Percentiles rank a stretch among this genome's conserved stretches.
Conservation (phyloP, 2,113 vertebrate genomes). For the Bothrops jararaca region DNA sequence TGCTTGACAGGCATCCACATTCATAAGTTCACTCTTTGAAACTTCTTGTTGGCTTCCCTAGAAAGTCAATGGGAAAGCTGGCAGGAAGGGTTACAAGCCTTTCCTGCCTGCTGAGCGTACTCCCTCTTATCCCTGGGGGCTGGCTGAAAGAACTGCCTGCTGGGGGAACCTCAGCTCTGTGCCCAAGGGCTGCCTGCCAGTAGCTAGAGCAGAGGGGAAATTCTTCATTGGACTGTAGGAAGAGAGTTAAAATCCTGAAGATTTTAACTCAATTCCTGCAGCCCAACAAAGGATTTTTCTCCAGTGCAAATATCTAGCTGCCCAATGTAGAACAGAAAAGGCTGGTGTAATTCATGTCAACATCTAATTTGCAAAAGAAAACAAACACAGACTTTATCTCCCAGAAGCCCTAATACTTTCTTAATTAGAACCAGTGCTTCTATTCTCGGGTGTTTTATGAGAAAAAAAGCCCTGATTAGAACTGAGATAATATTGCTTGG, state of each 20-base stretch:
- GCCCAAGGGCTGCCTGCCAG: background rate
- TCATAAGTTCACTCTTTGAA: background rate
- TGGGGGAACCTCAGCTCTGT: background rate
- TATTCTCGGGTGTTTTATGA: too few species aligned
- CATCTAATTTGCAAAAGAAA: background rate
- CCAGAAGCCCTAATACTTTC: constrained; percentile 18
- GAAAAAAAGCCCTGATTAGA: background rate
- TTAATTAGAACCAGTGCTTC: constrained; percentile 1
- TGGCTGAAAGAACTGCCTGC: background rate
- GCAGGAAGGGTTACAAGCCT: background rate
- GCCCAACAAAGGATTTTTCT: background rate
- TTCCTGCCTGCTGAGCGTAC: background rate
- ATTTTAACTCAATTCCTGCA: background rate
- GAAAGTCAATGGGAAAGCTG: background rate
- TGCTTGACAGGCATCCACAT: background rate
- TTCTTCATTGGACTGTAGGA: background rate
- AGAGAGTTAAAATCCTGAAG: background rate
- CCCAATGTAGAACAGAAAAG: background rate
- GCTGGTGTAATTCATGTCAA: background rate
- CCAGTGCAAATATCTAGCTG: background rate
- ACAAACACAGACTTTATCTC: too few species aligned
- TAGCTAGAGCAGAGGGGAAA: background rate
- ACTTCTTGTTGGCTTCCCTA: background rate
- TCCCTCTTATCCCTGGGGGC: background rate
- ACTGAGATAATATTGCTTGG: constrained; percentile 10